Evolutionary conservation across 2,888 invertebrate species (phyloP).

Genomic region (Chrysodeixis includens): DNA sequence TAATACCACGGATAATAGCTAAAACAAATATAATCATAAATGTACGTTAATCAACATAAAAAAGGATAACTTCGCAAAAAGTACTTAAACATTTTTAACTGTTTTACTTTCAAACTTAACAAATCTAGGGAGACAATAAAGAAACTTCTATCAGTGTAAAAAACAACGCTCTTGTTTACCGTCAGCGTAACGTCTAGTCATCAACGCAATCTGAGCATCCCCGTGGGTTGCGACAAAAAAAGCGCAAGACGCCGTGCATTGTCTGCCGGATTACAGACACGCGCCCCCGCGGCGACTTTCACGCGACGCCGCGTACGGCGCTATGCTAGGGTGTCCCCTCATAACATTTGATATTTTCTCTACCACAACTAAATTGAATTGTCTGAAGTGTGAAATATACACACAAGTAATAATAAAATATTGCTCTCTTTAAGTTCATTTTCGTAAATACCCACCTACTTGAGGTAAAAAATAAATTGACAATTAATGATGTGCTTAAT

Average conservation of each 20-base stretch:
- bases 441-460: too few relatives aligned
- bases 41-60: too few relatives aligned
- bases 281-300: slow-evolving; percentile 64
- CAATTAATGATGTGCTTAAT: not conserved
- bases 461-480: not conserved
- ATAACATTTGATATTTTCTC: slow-evolving; percentile 27
- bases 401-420: not conserved
- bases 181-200: slow-evolving; percentile 22
- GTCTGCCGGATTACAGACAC: slow-evolving; percentile 64
- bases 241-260: slow-evolving; percentile 48
- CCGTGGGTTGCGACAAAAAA: slow-evolving; percentile 58
- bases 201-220: slow-evolving; percentile 45
- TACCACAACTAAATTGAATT: slow-evolving; percentile 7
- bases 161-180: not conserved
- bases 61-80: too few relatives aligned
- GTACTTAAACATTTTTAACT: too few relatives aligned
- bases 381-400: not conserved
- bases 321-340: slow-evolving; percentile 25
- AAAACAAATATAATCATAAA: too few relatives aligned
- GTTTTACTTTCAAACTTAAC: too few relatives aligned
- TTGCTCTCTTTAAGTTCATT: too few relatives aligned
- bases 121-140: not conserved
- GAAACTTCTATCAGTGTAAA: not conserved
- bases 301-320: slow-evolving; percentile 25
- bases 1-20: too few relatives aligned